Percentiles rank a stretch among this genome's conserved stretches.
These are phyloP conservation scores for Drosophila subobscura DNA, from an alignment of 1,140 invertebrate genomes.

Conservation along the genomic window DNA sequence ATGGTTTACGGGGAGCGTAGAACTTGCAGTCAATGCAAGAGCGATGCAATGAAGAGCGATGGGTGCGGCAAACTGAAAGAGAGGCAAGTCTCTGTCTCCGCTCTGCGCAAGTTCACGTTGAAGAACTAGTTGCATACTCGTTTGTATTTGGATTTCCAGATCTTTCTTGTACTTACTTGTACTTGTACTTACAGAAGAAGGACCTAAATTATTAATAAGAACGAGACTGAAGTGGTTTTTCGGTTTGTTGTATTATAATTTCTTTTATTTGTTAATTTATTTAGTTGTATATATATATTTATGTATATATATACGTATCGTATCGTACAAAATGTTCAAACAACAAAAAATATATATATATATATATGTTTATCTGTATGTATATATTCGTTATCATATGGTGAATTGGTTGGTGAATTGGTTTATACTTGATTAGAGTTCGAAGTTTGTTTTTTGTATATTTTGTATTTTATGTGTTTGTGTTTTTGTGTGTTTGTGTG, in stretches of 20 bases:
- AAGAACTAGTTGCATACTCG: no score
- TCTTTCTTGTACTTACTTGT: no score
- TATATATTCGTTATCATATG: slow-evolving; percentile 47
- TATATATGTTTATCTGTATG: slow-evolving; percentile 26
- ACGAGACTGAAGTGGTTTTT: slow-evolving; percentile 81
- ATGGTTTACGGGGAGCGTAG: no score
- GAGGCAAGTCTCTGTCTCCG: no score
- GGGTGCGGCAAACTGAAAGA: no score
- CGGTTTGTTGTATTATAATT: slow-evolving; percentile 44
- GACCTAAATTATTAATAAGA: slow-evolving; percentile 49
- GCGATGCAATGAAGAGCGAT: no score
- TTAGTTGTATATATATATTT: slow-evolving; percentile 55
- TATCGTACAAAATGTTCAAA: slow-evolving; percentile 62
- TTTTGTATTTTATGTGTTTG: no score
- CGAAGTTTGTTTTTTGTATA: slow-evolving; percentile 30
- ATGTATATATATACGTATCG: slow-evolving; percentile 49
- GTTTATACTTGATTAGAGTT: slow-evolving; percentile 30
- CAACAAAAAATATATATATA: slow-evolving; percentile 58
- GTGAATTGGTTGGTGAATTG: slow-evolving; percentile 43
- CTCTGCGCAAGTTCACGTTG: no score
- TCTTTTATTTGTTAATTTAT: slow-evolving; percentile 66
- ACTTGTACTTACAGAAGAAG: no score
- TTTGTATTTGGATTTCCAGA: no score
- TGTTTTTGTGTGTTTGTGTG: no score
- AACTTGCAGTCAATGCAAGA: no score